Percentiles rank a stretch among this genome's conserved stretches.
Evolutionary conservation across 2,888 invertebrate species (phyloP).

Genomic region (Ichneumon xanthorius): DNA sequence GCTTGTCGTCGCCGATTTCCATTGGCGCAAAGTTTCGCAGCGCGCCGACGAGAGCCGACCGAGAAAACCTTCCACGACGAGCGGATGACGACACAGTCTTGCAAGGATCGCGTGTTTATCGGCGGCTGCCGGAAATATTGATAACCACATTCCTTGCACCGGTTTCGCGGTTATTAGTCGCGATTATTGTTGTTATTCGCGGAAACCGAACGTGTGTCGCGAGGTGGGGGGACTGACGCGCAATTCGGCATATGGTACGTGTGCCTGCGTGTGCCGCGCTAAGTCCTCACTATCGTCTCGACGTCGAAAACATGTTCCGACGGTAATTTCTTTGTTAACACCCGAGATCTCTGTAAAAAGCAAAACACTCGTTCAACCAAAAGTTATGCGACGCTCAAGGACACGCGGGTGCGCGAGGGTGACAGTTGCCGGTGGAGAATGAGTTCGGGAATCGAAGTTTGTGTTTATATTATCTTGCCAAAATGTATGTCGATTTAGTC

Average conservation of each 20-base stretch:
- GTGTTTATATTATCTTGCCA: neutral
- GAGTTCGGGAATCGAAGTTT: neutral
- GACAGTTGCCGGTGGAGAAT: slow-evolving; percentile 8
- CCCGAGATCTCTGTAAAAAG: neutral
- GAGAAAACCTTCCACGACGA: neutral
- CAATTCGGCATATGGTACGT: slow-evolving; percentile 59
- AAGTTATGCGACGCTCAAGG: neutral
- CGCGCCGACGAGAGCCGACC: neutral
- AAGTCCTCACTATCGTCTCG: neutral
- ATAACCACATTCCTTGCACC: slow-evolving; percentile 9
- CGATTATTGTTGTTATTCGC: slow-evolving; percentile 42
- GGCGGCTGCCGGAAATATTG: neutral
- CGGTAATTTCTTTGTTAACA: neutral
- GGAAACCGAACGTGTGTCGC: slow-evolving; percentile 22
- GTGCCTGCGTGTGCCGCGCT: no score
- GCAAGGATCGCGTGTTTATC: neutral
- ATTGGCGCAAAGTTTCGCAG: neutral
- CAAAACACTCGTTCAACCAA: neutral
- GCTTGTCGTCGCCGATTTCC: neutral
- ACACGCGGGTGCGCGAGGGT: slow-evolving; percentile 17
- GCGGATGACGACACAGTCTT: neutral
- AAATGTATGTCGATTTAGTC: slow-evolving; percentile 13
- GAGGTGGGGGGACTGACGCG: slow-evolving; percentile 26
- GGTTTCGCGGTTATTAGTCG: slow-evolving; percentile 19
- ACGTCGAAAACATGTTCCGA: neutral